A percentile compares a stretch with the other conserved stretches of the same genome.
Evolutionary conservation across 1,140 invertebrate genomes (phyloP).

Genomic region (Sinella curviseta): DNA sequence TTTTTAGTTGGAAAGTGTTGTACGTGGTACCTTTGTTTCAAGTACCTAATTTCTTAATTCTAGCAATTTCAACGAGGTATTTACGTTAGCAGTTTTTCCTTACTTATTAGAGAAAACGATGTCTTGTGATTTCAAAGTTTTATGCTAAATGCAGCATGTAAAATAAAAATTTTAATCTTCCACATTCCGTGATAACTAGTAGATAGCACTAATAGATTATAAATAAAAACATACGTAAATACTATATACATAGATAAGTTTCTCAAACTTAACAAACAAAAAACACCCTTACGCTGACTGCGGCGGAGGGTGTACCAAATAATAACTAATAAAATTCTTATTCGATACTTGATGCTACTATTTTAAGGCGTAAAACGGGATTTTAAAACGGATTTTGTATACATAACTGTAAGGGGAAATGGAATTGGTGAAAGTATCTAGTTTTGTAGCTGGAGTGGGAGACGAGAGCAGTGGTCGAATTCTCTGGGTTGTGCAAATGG

Average conservation of each 20-base stretch:
- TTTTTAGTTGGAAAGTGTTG: not conserved
- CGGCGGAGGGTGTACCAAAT: no score
- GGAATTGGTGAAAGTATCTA: no score
- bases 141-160: not conserved
- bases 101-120: not conserved
- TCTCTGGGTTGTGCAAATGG: not conserved
- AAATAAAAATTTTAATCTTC: conserved; percentile 3
- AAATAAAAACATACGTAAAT: not conserved
- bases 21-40: conserved; percentile 7
- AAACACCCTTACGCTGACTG: no score
- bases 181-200: conserved; percentile 17
- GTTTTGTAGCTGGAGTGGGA: no score
- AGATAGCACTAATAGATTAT: no score
- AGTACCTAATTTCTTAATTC: conserved; percentile 1
- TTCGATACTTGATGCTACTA: no score
- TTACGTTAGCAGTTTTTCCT: not conserved
- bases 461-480: not conserved
- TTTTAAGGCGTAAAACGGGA: no score
- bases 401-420: not conserved
- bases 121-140: not conserved
- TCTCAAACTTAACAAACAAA: no score
- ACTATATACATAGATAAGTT: no score
- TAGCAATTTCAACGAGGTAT: not conserved
- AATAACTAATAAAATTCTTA: no score
- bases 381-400: no score